Base-by-base conservation (phyloP, 2,797 vertebrate species). In the Malacoraja senta region DNA sequence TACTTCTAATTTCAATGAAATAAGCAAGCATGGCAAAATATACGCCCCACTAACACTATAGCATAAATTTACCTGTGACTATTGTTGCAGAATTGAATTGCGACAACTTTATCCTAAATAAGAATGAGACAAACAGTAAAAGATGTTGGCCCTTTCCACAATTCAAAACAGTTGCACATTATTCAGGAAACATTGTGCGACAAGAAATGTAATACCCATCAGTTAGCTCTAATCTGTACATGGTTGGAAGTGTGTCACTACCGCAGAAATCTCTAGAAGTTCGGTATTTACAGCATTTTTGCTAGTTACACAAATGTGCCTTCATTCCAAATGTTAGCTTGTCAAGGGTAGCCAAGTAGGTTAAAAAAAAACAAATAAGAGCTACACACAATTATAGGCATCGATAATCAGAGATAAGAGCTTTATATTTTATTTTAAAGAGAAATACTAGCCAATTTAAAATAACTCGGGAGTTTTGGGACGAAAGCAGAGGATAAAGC, bases 71-170 rank as follows among this genome's bases (percentile, higher is more conserved):
- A 99, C 99, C 98, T 97, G 96, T 99, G 98, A 61, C 97, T 98
- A 38, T 97, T 99, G 96, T 99, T 99, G 96, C 98, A 98, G 94
- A 99, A 99, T 95, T 99, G 99, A 95, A 99, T 97, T 4, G 98
- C 98, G 1, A 99, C 97, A 93, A 99, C 98, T 97, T 99, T 99
- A 95, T 99, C 99, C 99, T 99, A 94, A 94, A 96, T 90, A 53
- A 95, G 76, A 94, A 61, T n/a, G 24, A 35, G 32, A 38, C 92
- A 94, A 94, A 93, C 13, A 93, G 94, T 81, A 95, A 78, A 26
- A 76, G 26, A 17, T 88, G n/a, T 15, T 17, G 8, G 32, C 29
- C 8, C 65, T 68, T 88, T 68, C n/a, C n/a, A 88, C 17, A 35
- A 88, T 35, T 35, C n/a, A 88, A 88, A 35, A 35, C 13, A 88